phyloP scores from a whole-genome alignment of 2,113 vertebrate species.

The Romanogobio albipinnatus region DNA sequence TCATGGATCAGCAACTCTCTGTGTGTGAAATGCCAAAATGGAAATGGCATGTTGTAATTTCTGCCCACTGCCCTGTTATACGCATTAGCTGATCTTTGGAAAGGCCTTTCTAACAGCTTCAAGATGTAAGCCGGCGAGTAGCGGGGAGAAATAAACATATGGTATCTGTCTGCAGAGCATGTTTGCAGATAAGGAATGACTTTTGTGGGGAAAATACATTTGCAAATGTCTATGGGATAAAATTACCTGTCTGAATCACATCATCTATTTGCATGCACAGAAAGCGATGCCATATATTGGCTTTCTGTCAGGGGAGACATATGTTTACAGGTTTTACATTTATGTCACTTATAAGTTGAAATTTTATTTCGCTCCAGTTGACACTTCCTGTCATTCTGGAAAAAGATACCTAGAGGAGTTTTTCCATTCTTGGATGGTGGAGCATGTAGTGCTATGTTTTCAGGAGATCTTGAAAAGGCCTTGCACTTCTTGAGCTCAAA shows the following conservation, averaged over 20 bases:
- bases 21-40: conserved; percentile 22
- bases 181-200: conserved; percentile 1
- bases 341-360: conserved; percentile 1
- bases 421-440: neutral
- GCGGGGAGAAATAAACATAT: conserved; percentile 29
- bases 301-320: neutral
- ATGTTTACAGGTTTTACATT: neutral
- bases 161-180: neutral
- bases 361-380: neutral
- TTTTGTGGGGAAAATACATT: conserved; percentile 15
- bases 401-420: conserved; percentile 1
- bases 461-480: neutral
- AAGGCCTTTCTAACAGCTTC: conserved; percentile 22
- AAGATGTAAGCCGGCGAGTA: neutral
- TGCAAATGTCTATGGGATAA: conserved; percentile 5
- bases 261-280: conserved; percentile 19
- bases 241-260: conserved; percentile 20
- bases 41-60: conserved; percentile 33
- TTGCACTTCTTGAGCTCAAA: neutral
- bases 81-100: conserved; percentile 24
- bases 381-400: conserved; percentile 22
- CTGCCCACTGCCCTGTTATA: conserved; percentile 21
- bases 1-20: conserved; percentile 32
- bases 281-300: conserved; percentile 20
- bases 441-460: neutral